Evolutionary conservation across 37 sponge, comb jelly and placozoan species (phyloP).

Genomic region (Axinella damicornis): DNA sequence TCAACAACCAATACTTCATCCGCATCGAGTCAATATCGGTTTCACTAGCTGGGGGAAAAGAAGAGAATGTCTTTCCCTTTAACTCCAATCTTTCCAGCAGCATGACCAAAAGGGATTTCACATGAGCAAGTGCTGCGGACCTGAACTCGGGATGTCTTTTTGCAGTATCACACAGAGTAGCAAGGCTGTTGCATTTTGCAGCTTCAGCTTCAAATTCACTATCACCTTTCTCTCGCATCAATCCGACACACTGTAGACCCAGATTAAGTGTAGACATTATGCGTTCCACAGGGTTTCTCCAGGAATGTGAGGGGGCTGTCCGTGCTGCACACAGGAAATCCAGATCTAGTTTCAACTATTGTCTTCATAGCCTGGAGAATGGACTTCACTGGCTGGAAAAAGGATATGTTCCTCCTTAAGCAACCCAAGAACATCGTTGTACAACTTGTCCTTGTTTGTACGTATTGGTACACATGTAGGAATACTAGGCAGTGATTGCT

Average conservation of each 20-base stretch:
- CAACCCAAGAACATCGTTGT: neutral
- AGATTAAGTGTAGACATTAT: conserved; percentile 54
- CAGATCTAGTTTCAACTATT: conserved; percentile 10
- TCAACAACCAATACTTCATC: neutral
- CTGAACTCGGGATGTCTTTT: conserved; percentile 1
- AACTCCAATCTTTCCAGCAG: neutral
- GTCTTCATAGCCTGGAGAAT: conserved; percentile 5
- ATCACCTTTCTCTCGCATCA: conserved; percentile 18
- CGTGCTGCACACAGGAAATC: conserved; percentile 27
- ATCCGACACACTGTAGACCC: conserved; percentile 27
- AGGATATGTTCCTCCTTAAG: neutral
- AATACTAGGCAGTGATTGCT: neutral
- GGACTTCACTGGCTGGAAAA: neutral
- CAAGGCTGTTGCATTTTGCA: conserved; percentile 22
- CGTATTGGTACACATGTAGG: conserved; percentile 5
- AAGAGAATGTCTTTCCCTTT: neutral
- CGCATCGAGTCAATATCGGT: conserved; percentile 8
- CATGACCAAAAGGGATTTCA: neutral
- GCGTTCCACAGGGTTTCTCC: conserved; percentile 59
- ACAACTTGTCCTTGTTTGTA: neutral
- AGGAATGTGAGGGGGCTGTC: conserved; percentile 55
- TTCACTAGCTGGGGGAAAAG: no score
- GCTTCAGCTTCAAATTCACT: conserved; percentile 25
- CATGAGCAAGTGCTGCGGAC: neutral
- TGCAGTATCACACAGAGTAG: neutral